A percentile compares a stretch with the other conserved stretches of the same genome.
phyloP scores from a whole-genome alignment of 30 jellyfish, hydroid and myxozoan genomes.

The Hydractinia symbiolongicarpus region DNA sequence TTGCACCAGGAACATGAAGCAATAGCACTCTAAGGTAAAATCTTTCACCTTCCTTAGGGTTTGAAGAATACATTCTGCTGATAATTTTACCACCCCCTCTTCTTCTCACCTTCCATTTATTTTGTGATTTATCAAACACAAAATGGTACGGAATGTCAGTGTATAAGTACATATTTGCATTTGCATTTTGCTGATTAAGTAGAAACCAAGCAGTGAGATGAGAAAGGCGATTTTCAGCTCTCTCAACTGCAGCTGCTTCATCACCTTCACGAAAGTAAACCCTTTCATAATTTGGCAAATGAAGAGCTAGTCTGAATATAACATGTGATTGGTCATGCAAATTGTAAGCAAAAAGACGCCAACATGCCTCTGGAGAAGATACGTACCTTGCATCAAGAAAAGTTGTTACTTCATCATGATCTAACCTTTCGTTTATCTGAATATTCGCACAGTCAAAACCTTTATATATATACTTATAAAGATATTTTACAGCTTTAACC shows the following conservation, averaged over 20 bases:
- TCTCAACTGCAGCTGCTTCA: constrained; percentile 23
- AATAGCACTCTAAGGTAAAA: constrained; percentile 20
- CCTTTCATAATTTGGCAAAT: constrained; percentile 39
- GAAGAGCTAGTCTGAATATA: constrained; percentile 46
- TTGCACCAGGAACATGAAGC: constrained; percentile 45
- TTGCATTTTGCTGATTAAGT: constrained; percentile 16
- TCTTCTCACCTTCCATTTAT: constrained; percentile 26
- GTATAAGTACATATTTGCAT: constrained; percentile 31
- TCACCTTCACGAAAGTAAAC: constrained; percentile 29
- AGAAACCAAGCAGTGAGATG: constrained; percentile 45
- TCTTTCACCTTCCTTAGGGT: constrained; percentile 45
- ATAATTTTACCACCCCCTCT: constrained; percentile 32
- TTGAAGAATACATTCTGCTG: constrained; percentile 45
- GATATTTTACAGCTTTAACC: constrained; percentile 37
- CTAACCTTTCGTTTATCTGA: constrained; percentile 36
- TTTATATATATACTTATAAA: constrained; percentile 55
- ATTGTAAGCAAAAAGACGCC: constrained; percentile 30
- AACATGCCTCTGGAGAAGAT: constrained; percentile 37
- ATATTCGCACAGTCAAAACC: constrained; percentile 55
- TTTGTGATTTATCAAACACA: constrained; percentile 10
- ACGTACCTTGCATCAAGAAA: constrained; percentile 34
- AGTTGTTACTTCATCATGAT: constrained; percentile 53
- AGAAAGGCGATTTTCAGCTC: constrained; percentile 12
- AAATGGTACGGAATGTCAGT: constrained; percentile 38
- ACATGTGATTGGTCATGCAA: constrained; percentile 4